Evolutionary conservation across 2,797 vertebrate genomes (phyloP).

Genomic region (Antennarius maculatus): DNA sequence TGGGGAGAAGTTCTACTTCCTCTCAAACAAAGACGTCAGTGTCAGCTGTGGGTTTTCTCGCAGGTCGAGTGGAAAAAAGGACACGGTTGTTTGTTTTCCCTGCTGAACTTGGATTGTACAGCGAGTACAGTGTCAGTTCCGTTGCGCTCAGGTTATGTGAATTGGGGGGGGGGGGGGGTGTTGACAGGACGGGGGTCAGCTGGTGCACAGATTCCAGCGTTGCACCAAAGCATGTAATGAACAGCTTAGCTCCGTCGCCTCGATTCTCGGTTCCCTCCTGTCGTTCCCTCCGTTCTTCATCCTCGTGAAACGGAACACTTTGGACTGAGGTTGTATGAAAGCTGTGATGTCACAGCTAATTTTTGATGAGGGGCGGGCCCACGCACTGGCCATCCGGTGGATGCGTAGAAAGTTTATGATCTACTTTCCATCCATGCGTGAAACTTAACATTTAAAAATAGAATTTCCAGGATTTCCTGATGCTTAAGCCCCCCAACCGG

Average conservation of each 20-base stretch:
- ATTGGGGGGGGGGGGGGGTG: not conserved
- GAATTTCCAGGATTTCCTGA: too few relatives aligned
- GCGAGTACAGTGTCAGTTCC: constrained; percentile 1
- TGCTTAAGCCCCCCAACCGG: too few relatives aligned
- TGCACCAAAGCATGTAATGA: constrained; percentile 76
- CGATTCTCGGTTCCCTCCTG: constrained; percentile 5
- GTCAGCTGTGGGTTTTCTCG: not conserved
- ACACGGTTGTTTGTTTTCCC: not conserved
- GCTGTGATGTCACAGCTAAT: not conserved
- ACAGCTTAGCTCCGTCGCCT: constrained; percentile 55
- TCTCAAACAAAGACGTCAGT: not conserved
- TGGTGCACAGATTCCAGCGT: constrained; percentile 70
- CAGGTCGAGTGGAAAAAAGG: too few relatives aligned
- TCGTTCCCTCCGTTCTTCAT: constrained; percentile 3
- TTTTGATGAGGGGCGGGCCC: too few relatives aligned
- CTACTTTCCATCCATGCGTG: too few relatives aligned
- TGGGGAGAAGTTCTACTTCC: too few relatives aligned
- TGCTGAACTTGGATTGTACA: not conserved
- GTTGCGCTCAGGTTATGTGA: constrained; percentile 11
- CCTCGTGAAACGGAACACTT: not conserved
- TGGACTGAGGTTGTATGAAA: not conserved
- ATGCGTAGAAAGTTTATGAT: too few relatives aligned
- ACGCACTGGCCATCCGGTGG: not conserved
- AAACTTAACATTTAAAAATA: too few relatives aligned
- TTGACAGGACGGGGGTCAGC: constrained; percentile 50